phyloP scores from a whole-genome alignment of 2,797 vertebrate genomes.

The Falco biarmicus region DNA sequence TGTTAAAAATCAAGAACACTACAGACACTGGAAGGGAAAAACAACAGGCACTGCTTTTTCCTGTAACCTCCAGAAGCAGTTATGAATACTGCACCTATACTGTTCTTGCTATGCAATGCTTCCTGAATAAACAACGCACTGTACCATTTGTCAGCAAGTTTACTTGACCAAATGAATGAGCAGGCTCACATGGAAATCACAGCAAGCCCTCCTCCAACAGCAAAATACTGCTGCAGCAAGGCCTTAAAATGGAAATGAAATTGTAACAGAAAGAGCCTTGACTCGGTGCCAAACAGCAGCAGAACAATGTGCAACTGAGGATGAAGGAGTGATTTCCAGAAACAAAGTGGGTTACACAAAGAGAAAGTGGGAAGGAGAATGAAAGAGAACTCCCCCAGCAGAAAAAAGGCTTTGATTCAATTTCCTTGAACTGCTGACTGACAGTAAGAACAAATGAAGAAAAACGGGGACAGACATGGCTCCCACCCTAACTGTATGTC shows the following conservation, averaged over 20 bases:
- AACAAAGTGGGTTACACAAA: background rate
- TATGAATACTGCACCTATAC: background rate
- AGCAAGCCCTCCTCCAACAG: background rate
- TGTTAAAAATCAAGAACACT: background rate
- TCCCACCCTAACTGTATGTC: background rate
- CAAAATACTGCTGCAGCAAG: background rate
- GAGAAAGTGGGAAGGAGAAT: background rate
- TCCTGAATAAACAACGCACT: background rate
- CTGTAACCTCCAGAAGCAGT: background rate
- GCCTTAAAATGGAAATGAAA: conserved; percentile 27
- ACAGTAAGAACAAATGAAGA: background rate
- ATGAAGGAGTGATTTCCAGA: conserved; percentile 4
- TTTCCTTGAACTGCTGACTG: background rate
- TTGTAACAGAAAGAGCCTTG: background rate
- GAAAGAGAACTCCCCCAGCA: background rate
- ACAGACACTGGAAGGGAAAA: background rate
- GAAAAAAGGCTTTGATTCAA: background rate
- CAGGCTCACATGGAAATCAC: background rate
- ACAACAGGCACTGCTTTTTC: background rate
- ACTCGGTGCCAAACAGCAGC: background rate
- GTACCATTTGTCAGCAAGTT: background rate
- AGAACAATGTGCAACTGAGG: background rate
- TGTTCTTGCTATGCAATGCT: background rate
- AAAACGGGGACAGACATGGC: background rate
- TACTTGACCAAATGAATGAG: background rate